Conservation (phyloP, 2,113 vertebrate species). For the Gyps fulvus region DNA sequence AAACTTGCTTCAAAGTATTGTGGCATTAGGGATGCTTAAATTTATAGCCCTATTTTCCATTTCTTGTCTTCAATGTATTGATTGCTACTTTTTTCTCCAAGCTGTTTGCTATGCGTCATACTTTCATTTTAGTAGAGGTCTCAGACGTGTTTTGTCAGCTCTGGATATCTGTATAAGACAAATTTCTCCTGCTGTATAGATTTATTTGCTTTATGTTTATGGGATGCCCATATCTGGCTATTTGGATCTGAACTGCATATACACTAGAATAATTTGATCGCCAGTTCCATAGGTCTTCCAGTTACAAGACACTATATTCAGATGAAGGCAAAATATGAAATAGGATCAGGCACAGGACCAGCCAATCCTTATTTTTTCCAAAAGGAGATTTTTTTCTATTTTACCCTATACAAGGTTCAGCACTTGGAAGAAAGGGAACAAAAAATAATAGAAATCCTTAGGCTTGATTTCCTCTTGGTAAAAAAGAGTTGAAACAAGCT, state of each 20-base stretch:
- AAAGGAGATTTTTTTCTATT: neutral
- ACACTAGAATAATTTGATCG: neutral
- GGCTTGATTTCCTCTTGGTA: neutral
- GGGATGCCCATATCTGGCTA: neutral
- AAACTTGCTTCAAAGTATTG: neutral
- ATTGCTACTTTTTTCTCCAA: slow-evolving; percentile 11
- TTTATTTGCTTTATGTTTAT: slow-evolving; percentile 1
- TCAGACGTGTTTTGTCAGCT: neutral
- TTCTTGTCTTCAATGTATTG: neutral
- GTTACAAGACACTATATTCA: neutral
- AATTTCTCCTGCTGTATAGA: neutral
- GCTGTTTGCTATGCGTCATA: neutral
- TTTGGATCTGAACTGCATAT: neutral
- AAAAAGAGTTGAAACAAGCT: neutral
- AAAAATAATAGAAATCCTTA: neutral
- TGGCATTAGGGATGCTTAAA: neutral
- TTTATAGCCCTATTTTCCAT: neutral
- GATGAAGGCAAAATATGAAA: neutral
- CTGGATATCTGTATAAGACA: neutral
- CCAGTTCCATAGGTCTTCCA: neutral
- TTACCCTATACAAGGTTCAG: neutral
- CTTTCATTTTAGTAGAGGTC: neutral
- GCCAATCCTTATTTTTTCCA: neutral
- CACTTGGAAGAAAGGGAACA: neutral
- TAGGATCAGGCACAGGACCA: neutral